Base-by-base conservation (phyloP, 2,888 invertebrate genomes). In the Bombylius discolor region DNA sequence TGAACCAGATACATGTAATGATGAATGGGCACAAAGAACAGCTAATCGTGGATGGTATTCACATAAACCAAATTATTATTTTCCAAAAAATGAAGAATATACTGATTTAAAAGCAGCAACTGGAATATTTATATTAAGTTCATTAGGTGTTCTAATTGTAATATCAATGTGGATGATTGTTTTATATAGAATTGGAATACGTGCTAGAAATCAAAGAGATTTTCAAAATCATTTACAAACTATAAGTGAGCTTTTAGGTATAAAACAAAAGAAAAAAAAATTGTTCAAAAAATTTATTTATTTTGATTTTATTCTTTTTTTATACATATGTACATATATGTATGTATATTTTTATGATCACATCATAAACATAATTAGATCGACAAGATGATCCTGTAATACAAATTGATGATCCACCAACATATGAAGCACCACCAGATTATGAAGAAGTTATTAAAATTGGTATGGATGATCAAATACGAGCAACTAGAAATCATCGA, bases 351-450 rank as follows among this genome's bases (percentile, higher is more conserved):
- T 77, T 63, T 67, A 76, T 66, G 71, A 76, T 67, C 71, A 75
- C 66, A 70, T 23, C 23, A 23, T 23, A 23, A 23, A 23, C 23
- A 23, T 23, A 23, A 23, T 23, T 75, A 69, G 67, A 78, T 77
- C 70, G 77, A 0, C 71, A 76, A 62, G 74, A 74, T 13, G 74
- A 73, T 55, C 63, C 65, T 9, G 42, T 54, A 11, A 66, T 68
- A 51, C 65, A 67, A 1, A 67, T 69, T 0, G 73, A 72, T 47
- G 83, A 84, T 58, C 83, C 84, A 44, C 85, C 85, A 1, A 77
- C 76, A 50, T 85, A 85, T 68, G 85, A 85, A 67, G 80, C 83
- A 1, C 85, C 85, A 1, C 85, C 85, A 0, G 81, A 83, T 59
- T 86, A 86, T 64, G 82, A 83, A 57, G 84, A 85, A 58, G 79